A percentile compares a stretch with the other conserved stretches of the same genome.
These are phyloP conservation scores for Nerophis lumbriciformis DNA, from an alignment of 2,113 vertebrate genomes.

Conservation along the genomic window DNA sequence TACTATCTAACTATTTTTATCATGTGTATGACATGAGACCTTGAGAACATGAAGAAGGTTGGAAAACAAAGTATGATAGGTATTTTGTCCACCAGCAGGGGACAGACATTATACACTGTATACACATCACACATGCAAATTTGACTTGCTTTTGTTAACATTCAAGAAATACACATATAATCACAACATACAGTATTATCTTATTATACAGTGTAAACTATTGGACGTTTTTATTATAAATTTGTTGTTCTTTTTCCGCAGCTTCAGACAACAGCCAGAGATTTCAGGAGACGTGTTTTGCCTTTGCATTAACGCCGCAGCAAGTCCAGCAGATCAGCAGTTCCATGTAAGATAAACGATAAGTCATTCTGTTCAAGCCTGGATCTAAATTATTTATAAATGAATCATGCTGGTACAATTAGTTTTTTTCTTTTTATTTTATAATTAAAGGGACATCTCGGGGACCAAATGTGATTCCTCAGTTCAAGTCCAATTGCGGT, in stretches of 20 bases:
- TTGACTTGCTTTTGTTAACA: not conserved
- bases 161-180: not conserved
- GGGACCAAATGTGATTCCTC: conserved; percentile 99
- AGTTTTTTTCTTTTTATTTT: conserved; percentile 13
- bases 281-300: conserved; percentile 98
- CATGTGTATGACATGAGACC: too few species aligned
- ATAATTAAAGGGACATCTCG: conserved; percentile 89
- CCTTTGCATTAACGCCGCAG: conserved; percentile 95
- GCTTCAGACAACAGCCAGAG: conserved; percentile 96
- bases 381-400: not conserved
- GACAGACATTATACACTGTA: too few species aligned
- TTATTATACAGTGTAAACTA: not conserved
- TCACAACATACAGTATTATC: too few species aligned
- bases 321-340: conserved; percentile 99
- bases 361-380: not conserved
- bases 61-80: too few species aligned
- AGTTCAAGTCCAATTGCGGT: conserved; percentile 98
- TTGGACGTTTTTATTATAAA: not conserved
- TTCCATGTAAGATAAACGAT: conserved; percentile 85
- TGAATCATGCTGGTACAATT: conserved; percentile 16
- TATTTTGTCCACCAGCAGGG: too few species aligned
- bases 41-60: too few species aligned
- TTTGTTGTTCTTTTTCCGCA: conserved; percentile 46
- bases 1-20: too few species aligned
- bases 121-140: too few species aligned